phyloP scores from a whole-genome alignment of 1,140 invertebrate genomes.

The Heliothis subflexa region DNA sequence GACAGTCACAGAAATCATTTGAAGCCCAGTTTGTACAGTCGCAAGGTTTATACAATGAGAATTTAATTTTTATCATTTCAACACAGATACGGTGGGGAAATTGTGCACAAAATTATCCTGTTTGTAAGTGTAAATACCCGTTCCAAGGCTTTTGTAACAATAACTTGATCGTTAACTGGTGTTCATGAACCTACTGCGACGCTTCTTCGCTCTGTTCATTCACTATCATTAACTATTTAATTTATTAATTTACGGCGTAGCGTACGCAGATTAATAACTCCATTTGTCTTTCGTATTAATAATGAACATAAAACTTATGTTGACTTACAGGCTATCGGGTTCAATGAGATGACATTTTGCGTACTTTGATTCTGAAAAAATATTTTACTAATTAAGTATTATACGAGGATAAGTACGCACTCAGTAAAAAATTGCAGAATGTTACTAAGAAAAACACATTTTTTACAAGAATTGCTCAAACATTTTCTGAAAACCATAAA shows the following conservation, averaged over 20 bases:
- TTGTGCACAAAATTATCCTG: constrained; percentile 24
- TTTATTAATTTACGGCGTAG: neutral
- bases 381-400: no score
- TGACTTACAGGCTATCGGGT: neutral
- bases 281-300: neutral
- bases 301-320: neutral
- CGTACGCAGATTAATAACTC: neutral
- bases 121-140: constrained; percentile 21
- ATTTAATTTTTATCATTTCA: neutral
- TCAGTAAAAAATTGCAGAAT: neutral
- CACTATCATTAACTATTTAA: constrained; percentile 13
- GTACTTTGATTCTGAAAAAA: no score
- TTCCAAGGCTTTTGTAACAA: constrained; percentile 14
- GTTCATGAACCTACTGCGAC: constrained; percentile 25
- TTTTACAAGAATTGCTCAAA: neutral
- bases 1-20: no score
- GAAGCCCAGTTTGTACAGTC: no score
- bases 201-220: neutral
- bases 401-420: no score
- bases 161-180: constrained; percentile 27
- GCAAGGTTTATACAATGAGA: neutral
- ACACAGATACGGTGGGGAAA: neutral
- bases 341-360: no score
- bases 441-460: neutral
- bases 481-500: neutral